Percentiles rank a stretch among this genome's conserved stretches.
Conservation (phyloP, 2,888 invertebrate species). For the Ochropacha duplaris region DNA sequence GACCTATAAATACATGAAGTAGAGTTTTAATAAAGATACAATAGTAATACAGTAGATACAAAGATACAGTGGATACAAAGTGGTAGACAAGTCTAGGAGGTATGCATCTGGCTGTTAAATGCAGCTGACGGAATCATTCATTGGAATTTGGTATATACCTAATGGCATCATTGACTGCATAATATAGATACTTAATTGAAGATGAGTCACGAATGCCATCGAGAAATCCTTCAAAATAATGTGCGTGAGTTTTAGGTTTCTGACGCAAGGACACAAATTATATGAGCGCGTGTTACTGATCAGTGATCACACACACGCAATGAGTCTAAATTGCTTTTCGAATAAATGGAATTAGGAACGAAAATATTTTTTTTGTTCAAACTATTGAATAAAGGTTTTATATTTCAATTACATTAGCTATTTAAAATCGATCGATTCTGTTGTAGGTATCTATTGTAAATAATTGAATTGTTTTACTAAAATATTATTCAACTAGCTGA, state of each 20-base stretch:
- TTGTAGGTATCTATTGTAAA: too few species aligned
- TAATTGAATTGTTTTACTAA: too few species aligned
- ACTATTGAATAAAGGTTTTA: neutral
- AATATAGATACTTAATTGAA: too few species aligned
- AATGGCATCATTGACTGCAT: neutral
- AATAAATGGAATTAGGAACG: neutral
- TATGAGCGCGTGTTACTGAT: neutral
- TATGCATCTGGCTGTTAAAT: too few species aligned
- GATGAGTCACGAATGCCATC: neutral
- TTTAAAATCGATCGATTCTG: too few species aligned
- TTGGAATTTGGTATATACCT: neutral
- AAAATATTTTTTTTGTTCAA: neutral
- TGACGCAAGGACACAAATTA: neutral
- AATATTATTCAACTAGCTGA: too few species aligned
- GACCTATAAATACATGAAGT: slow-evolving; percentile 31
- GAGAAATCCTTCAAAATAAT: neutral
- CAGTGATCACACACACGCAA: neutral
- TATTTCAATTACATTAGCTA: too few species aligned
- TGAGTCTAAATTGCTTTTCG: neutral
- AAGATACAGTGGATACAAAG: too few species aligned
- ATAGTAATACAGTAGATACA: too few species aligned
- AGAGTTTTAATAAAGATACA: too few species aligned
- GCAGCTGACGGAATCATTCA: neutral
- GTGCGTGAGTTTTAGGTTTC: neutral
- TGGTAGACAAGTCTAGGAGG: too few species aligned